Evolutionary conservation across 1,140 invertebrate genomes (phyloP).

Genomic region (Kradibia gibbosae): DNA sequence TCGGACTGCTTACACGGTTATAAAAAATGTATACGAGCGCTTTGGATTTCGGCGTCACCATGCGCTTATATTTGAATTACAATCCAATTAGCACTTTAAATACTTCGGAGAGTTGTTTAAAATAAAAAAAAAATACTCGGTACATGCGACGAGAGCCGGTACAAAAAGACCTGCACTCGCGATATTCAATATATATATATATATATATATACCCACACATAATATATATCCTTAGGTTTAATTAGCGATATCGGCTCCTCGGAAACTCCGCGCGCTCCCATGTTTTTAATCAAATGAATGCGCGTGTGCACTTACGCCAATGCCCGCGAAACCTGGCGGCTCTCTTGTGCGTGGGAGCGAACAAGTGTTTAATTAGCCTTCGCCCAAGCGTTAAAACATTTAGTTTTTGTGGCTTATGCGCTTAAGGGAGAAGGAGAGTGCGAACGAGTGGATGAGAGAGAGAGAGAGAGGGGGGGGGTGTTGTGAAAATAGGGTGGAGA

Average conservation of each 20-base stretch:
- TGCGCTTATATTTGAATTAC: slow-evolving; percentile 5
- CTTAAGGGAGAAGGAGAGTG: background rate
- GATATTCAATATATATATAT: too few species aligned
- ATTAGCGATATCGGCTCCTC: slow-evolving; percentile 9
- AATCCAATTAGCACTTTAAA: slow-evolving; percentile 5
- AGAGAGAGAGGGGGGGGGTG: background rate
- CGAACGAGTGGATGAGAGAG: background rate
- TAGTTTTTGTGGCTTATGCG: slow-evolving; percentile 28
- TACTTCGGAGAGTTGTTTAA: background rate
- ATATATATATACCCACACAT: too few species aligned
- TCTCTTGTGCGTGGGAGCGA: background rate
- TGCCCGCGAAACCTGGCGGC: background rate
- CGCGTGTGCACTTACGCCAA: background rate
- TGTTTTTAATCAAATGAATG: background rate
- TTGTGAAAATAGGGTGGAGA: background rate
- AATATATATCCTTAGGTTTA: slow-evolving; percentile 23
- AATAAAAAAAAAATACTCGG: background rate
- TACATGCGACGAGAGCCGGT: too few species aligned
- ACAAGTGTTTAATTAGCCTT: slow-evolving; percentile 36
- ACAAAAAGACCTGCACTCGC: too few species aligned
- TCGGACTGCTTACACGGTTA: background rate
- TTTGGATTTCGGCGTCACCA: background rate
- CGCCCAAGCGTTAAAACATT: slow-evolving; percentile 28
- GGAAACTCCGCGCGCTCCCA: background rate
- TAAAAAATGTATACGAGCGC: background rate